Base-by-base conservation (phyloP, 2,113 vertebrate species). In the Phylloscopus whistleri region DNA sequence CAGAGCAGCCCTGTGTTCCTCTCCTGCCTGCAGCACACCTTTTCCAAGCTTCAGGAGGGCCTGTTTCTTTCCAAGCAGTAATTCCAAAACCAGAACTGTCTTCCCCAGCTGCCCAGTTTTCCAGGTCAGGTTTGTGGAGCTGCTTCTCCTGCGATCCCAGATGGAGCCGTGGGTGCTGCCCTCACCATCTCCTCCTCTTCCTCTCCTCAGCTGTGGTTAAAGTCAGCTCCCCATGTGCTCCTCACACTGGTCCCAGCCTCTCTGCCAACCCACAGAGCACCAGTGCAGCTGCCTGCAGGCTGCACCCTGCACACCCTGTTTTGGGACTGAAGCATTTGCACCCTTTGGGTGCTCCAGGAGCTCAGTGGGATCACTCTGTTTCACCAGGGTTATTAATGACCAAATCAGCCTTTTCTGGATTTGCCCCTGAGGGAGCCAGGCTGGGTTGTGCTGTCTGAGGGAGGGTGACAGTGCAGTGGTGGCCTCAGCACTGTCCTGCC, bases 221-320 rank as follows among this genome's bases (percentile, higher is more conserved):
- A 79, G 53, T 27, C 35, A 33, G 12, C 52, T 89, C 58, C 11
- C 53, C 8, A 4, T 5, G 7, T 55, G 77, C 69, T 70, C n/a
- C 78, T 84, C 63, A 30, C 8, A 2, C 19, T 3, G 10, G 3
- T 43, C 43, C 78, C 67, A 14, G 21, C 26, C 76, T 41, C 83
- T 41, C 35, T 81, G 59, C 49, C 55, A 44, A 7, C 39, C 7
- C 4, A 20, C 0, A 43, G 67, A 68, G 59, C 58, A 41, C 18
- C 62, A 30, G 46, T 2, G 33, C 5, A 11, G 37, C 77, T 44
- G 81, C 55, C 12, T 10, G 4, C 9, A 2, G 53, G 58, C 62
- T 80, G 55, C 52, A 2, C 16, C 43, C 17, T 23, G 37, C 46
- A 16, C 35, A 1, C 0, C 1, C 37, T 33, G 3, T 0, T 80